Conservation (phyloP, 2,888 invertebrate genomes). For the Oscheius sp. region DNA sequence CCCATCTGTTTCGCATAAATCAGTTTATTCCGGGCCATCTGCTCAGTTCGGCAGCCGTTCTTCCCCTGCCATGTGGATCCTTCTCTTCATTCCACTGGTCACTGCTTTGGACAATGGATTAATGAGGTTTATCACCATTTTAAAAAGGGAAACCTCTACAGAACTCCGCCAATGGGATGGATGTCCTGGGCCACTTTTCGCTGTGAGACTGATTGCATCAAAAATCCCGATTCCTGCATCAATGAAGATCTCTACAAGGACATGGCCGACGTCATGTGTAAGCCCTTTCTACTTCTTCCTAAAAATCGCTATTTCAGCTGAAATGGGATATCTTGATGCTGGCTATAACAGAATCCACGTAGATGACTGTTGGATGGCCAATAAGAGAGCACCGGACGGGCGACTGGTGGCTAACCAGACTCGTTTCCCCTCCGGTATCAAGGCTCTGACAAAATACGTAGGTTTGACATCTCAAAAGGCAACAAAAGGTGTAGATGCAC, state of each 20-base stretch:
- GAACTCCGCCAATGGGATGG: slow-evolving; percentile 29
- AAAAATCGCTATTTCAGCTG: slow-evolving; percentile 30
- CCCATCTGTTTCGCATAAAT: slow-evolving; percentile 19
- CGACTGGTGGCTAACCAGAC: slow-evolving; percentile 53
- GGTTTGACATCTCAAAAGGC: not conserved
- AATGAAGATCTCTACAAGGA: slow-evolving; percentile 68
- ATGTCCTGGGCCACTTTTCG: slow-evolving; percentile 68
- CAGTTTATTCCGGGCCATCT: slow-evolving; percentile 17
- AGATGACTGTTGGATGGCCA: slow-evolving; percentile 73
- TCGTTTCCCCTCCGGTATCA: slow-evolving; percentile 65
- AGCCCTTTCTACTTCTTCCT: not conserved
- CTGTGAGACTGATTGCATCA: slow-evolving; percentile 65
- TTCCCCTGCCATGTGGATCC: not conserved
- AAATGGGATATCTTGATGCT: slow-evolving; percentile 54
- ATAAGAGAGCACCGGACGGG: slow-evolving; percentile 47
- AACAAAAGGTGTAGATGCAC: slow-evolving; percentile 16
- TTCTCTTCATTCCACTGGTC: slow-evolving; percentile 10
- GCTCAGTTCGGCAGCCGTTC: slow-evolving; percentile 14
- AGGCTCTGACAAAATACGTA: slow-evolving; percentile 61
- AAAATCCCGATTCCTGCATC: slow-evolving; percentile 66
- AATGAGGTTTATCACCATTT: not conserved
- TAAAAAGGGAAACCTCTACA: not conserved
- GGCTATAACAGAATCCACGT: slow-evolving; percentile 70
- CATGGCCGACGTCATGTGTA: slow-evolving; percentile 59
- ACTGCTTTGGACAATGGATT: slow-evolving; percentile 17